Conservation (phyloP, 2,888 invertebrate species). For the Crioceris asparagi region DNA sequence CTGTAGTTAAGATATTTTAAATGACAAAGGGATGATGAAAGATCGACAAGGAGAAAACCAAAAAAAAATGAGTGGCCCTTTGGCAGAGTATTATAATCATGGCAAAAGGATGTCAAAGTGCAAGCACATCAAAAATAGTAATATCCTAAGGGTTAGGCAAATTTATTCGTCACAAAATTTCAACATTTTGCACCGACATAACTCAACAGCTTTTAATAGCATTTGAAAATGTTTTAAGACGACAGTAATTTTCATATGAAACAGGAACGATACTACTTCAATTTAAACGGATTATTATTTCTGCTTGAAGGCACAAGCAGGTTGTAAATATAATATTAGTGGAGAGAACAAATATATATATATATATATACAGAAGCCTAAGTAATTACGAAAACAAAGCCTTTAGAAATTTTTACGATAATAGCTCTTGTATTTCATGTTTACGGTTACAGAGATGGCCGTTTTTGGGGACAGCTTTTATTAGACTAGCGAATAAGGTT, state of each 20-base stretch:
- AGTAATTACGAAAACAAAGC: conserved; percentile 28
- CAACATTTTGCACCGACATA: conserved; percentile 1
- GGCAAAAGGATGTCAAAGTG: too few relatives aligned
- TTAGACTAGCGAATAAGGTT: too few relatives aligned
- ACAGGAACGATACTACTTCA: conserved; percentile 6
- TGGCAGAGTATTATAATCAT: too few relatives aligned
- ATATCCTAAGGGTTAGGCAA: too few relatives aligned
- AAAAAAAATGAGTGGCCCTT: too few relatives aligned
- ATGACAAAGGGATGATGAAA: too few relatives aligned
- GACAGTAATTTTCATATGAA: conserved; percentile 8
- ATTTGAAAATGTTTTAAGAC: conserved; percentile 7
- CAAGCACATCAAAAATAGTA: too few relatives aligned
- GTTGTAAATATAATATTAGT: conserved; percentile 16
- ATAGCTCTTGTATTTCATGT: conserved; percentile 8
- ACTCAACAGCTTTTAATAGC: conserved; percentile 6
- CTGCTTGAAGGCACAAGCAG: conserved; percentile 13
- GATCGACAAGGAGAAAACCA: too few relatives aligned
- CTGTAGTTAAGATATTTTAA: too few relatives aligned
- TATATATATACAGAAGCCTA: too few relatives aligned
- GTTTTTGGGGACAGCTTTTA: too few relatives aligned
- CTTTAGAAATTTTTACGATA: conserved; percentile 12
- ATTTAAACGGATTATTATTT: conserved; percentile 21
- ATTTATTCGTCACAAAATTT: too few relatives aligned
- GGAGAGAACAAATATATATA: conserved; percentile 22
- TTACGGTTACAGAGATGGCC: conserved; percentile 12